Evolutionary conservation across 2,113 vertebrate genomes (phyloP).

Genomic region (Mustela lutreola): DNA sequence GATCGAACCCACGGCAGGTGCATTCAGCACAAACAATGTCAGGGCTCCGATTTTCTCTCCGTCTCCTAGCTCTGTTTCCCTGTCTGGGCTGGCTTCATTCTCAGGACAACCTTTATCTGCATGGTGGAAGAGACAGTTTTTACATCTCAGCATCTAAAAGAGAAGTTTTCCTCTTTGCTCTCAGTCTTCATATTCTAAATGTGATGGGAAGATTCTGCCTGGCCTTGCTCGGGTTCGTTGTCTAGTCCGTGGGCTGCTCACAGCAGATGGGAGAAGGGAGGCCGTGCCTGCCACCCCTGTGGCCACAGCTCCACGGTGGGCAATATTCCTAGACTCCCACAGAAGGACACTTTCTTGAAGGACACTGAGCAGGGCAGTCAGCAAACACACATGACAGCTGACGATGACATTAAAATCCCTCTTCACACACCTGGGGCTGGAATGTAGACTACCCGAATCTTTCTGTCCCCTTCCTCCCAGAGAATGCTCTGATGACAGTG

Average conservation of each 20-base stretch:
- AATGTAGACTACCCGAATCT: neutral
- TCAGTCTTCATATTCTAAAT: neutral
- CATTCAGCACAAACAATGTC: neutral
- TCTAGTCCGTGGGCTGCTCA: neutral
- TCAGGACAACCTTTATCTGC: neutral
- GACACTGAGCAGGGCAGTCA: neutral
- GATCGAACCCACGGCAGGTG: too few species aligned
- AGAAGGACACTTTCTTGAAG: neutral
- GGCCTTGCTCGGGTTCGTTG: neutral
- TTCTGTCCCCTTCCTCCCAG: neutral
- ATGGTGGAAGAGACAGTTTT: neutral
- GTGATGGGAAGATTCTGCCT: rapidly evolving
- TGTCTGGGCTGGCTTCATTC: neutral
- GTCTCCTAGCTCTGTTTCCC: neutral
- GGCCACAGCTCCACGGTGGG: neutral
- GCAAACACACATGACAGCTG: neutral
- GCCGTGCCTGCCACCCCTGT: neutral
- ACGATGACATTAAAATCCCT: neutral
- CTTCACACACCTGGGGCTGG: neutral
- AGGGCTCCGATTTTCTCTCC: neutral
- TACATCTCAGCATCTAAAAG: neutral
- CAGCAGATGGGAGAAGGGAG: neutral
- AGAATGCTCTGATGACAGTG: neutral
- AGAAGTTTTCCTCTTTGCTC: neutral
- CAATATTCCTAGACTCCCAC: rapidly evolving